phyloP scores from a whole-genome alignment of 2,888 invertebrate species.

The Tanypteryx hageni region DNA sequence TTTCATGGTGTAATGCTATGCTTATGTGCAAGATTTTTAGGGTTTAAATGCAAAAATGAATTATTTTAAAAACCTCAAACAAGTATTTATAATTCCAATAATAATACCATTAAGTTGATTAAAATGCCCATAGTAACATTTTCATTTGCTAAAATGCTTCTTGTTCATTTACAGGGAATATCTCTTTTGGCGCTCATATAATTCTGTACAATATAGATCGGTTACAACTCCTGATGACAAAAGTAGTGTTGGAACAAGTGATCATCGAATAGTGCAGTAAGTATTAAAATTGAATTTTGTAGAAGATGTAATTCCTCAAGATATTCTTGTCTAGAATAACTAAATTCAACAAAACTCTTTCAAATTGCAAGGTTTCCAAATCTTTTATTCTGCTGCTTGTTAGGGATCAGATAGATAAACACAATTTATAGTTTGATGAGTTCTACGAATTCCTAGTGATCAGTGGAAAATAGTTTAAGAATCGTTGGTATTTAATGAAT shows the following conservation, averaged over 20 bases:
- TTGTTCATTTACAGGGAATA: slow-evolving; percentile 80
- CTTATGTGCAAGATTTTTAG: too few relatives aligned
- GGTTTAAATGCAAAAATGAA: too few relatives aligned
- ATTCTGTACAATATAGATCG: slow-evolving; percentile 89
- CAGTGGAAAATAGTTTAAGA: too few relatives aligned
- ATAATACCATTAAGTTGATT: too few relatives aligned
- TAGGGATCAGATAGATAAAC: not conserved
- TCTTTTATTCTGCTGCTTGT: slow-evolving; percentile 57
- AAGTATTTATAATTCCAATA: too few relatives aligned
- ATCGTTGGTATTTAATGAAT: too few relatives aligned
- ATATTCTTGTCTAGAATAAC: not conserved
- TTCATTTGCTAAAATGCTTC: slow-evolving; percentile 66
- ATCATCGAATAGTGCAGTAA: slow-evolving; percentile 87
- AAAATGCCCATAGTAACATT: not conserved
- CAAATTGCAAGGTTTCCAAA: not conserved
- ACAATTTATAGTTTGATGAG: too few relatives aligned
- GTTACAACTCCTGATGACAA: slow-evolving; percentile 87
- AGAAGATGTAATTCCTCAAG: not conserved
- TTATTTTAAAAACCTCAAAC: too few relatives aligned
- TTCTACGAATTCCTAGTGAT: too few relatives aligned
- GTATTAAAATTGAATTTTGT: slow-evolving; percentile 72
- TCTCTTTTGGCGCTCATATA: slow-evolving; percentile 91
- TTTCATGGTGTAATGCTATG: too few relatives aligned
- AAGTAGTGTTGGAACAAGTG: slow-evolving; percentile 80
- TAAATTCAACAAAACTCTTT: not conserved